A percentile compares a stretch with the other conserved stretches of the same genome.
These are phyloP conservation scores for Coracias cyanogaster DNA, from an alignment of 2,797 vertebrate species.

Conservation along the genomic window DNA sequence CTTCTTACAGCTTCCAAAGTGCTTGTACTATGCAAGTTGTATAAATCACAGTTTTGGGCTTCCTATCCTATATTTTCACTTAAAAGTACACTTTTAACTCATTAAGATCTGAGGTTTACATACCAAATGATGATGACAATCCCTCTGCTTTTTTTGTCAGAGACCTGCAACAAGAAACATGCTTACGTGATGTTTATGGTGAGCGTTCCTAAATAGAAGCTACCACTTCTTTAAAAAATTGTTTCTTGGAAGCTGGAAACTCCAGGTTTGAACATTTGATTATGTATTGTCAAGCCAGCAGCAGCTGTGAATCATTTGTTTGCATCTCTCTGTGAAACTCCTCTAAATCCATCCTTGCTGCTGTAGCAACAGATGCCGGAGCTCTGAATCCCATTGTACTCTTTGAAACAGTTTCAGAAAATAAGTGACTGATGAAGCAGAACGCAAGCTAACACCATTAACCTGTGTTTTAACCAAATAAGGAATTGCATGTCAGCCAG, in stretches of 20 bases:
- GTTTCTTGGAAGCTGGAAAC: not conserved
- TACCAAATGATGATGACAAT: not conserved
- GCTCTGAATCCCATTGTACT: not conserved
- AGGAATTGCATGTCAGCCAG: not conserved
- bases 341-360: not conserved
- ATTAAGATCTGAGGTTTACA: not conserved
- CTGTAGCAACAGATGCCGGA: not conserved
- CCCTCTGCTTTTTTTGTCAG: not conserved
- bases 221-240: not conserved
- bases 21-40: not conserved
- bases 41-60: not conserved
- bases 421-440: not conserved
- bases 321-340: not conserved
- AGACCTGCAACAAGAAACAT: not conserved
- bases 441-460: not conserved
- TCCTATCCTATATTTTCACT: not conserved
- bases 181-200: not conserved
- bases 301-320: not conserved
- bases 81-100: not conserved
- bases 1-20: not conserved
- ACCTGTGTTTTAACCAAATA: constrained; percentile 27
- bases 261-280: not conserved
- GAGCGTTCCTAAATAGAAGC: not conserved
- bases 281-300: not conserved
- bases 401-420: not conserved